phyloP scores from a whole-genome alignment of 2,113 vertebrate species.

The Propithecus coquereli region DNA sequence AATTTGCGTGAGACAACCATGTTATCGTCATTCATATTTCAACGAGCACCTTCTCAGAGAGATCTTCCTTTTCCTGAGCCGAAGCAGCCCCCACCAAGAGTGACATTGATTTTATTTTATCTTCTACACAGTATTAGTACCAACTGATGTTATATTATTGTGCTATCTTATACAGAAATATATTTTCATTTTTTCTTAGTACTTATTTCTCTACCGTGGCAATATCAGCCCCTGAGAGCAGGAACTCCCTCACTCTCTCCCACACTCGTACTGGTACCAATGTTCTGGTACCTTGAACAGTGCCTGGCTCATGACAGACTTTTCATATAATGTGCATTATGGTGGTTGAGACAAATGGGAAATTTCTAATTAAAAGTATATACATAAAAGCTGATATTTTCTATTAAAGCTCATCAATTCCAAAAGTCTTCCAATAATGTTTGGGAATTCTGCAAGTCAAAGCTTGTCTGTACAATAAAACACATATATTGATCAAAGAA shows the following conservation, averaged over 20 bases:
- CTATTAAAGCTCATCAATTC: background rate
- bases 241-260: background rate
- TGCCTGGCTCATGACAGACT: background rate
- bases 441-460: background rate
- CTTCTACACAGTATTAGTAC: background rate
- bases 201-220: background rate
- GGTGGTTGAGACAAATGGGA: background rate
- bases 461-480: constrained; percentile 9
- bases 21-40: background rate
- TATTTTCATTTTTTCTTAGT: background rate
- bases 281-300: background rate
- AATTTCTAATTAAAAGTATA: background rate
- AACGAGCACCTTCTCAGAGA: background rate
- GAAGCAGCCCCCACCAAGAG: background rate
- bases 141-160: too few relatives aligned
- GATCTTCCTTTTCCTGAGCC: background rate
- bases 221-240: background rate
- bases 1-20: background rate
- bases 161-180: too few relatives aligned
- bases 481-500: background rate
- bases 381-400: background rate
- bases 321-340: background rate
- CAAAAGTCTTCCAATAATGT: background rate
- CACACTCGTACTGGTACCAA: background rate
- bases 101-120: background rate